Evolutionary conservation across 2,113 vertebrate species (phyloP), one percentile per base, ranked within the genome.

Genomic region (Delphinus delphis): DNA sequence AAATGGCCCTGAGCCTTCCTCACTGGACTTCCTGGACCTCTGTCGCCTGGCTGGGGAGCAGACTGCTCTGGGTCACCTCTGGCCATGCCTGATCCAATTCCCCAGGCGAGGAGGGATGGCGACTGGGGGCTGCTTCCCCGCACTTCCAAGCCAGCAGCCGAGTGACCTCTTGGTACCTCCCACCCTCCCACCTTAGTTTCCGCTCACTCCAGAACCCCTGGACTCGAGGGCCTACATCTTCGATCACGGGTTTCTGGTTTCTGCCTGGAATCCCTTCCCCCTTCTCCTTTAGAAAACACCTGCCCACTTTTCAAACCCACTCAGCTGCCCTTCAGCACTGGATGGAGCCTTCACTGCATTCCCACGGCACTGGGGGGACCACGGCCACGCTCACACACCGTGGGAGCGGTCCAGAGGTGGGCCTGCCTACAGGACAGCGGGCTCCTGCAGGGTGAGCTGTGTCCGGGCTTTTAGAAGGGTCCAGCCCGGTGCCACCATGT

Each of bases 361-460:
- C 68, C 9, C 26, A 36, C 28, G 28, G 55, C 25, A n/a, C 11
- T 6, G 5, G 14, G 58, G 5, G 23, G 20, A 13, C 23, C 47
- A 33, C 5, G 1, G 9, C 7, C 0, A 15, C 4, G n/a, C 8
- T 70, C 28, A 9, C 41, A 25, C 0, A 5, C 7, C 11, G 26
- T 2, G 4, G 9, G 15, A 60, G 26, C 60, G 17, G 33, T 62
- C 62, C 60, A n/a, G 15, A 36, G 58, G 15, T 53, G 25, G 7
- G 10, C 65, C 25, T 95, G 77, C 53, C 77, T 65, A 36, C 2
- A 26, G 47, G 53, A 28, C 31, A 62, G 79, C 12, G 12, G 55
- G 20, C 9, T 76, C 5, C 25, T 62, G 10, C n/a, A 58, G 26
- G 63, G 14, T 38, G 33, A 86, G 62, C 14, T 26, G 1, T 13